phyloP scores from a whole-genome alignment of 2,888 invertebrate species.

The Gastrophysa polygoni region DNA sequence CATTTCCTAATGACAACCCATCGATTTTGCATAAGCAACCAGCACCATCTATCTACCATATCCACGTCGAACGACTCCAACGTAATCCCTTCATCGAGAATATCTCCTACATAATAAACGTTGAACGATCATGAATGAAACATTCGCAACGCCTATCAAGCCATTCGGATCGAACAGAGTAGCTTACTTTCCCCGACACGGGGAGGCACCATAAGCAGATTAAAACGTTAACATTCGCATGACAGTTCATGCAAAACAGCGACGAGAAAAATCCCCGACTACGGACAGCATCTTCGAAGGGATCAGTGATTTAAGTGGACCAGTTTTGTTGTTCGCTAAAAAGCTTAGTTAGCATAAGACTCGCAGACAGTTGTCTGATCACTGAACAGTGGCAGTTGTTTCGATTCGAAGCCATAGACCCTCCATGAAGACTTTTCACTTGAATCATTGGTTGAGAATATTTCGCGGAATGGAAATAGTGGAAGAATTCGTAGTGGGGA shows the following conservation, averaged over 20 bases:
- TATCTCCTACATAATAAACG: slow-evolving; percentile 17
- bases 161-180: slow-evolving; percentile 17
- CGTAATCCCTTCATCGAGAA: background rate
- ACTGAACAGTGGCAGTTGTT: background rate
- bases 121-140: slow-evolving; percentile 26
- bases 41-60: background rate
- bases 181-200: slow-evolving; percentile 10
- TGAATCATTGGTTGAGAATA: too few relatives aligned
- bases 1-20: too few relatives aligned
- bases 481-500: too few relatives aligned
- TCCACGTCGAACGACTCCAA: background rate
- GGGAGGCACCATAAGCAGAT: slow-evolving; percentile 26
- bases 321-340: slow-evolving; percentile 25
- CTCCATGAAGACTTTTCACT: background rate
- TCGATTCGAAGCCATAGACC: background rate
- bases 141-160: slow-evolving; percentile 28
- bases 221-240: slow-evolving; percentile 37
- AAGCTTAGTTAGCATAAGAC: slow-evolving; percentile 17
- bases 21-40: background rate
- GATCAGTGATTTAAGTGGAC: slow-evolving; percentile 33
- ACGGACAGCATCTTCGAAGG: slow-evolving; percentile 19
- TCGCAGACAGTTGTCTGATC: background rate
- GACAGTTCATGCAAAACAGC: slow-evolving; percentile 35
- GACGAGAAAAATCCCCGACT: slow-evolving; percentile 27
- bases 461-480: too few relatives aligned